Percentiles rank a stretch among this genome's conserved stretches.
These are phyloP conservation scores for Pyralis farinalis DNA, from an alignment of 2,888 invertebrate genomes.

Conservation along the genomic window DNA sequence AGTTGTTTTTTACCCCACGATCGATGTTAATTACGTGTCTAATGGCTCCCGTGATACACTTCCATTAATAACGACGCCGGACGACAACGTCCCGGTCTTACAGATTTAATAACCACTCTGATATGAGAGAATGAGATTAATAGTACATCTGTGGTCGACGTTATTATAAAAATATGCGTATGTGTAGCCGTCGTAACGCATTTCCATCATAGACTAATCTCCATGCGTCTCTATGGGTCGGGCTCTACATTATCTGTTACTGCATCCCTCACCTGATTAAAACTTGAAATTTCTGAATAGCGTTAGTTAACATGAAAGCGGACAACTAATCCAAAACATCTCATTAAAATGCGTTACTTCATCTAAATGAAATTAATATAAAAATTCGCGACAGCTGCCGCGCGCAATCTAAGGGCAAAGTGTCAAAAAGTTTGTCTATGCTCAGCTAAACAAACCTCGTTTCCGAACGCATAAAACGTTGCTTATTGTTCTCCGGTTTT, in stretches of 20 bases:
- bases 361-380: slow-evolving; percentile 58
- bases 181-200: slow-evolving; percentile 28
- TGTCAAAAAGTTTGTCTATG: slow-evolving; percentile 66
- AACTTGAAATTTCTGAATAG: slow-evolving; percentile 30
- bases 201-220: slow-evolving; percentile 24
- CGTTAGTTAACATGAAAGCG: slow-evolving; percentile 43
- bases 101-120: slow-evolving; percentile 75
- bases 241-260: slow-evolving; percentile 1
- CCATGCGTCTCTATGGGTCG: neutral
- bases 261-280: slow-evolving; percentile 18
- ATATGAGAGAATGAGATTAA: slow-evolving; percentile 70
- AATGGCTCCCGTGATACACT: slow-evolving; percentile 80
- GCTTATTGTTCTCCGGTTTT: slow-evolving; percentile 67
- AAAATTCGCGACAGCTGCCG: slow-evolving; percentile 67
- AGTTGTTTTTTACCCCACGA: slow-evolving; percentile 40
- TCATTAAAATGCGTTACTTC: slow-evolving; percentile 70
- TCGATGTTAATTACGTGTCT: slow-evolving; percentile 78
- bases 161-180: slow-evolving; percentile 61
- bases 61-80: slow-evolving; percentile 73
- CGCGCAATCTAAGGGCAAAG: slow-evolving; percentile 39
- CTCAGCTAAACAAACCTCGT: slow-evolving; percentile 70
- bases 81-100: slow-evolving; percentile 63
- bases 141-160: slow-evolving; percentile 65
- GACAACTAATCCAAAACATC: slow-evolving; percentile 56
- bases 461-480: slow-evolving; percentile 54